A percentile compares a stretch with the other conserved stretches of the same genome.
phyloP scores from a whole-genome alignment of 1,140 invertebrate species.

The Lucilia sericata region DNA sequence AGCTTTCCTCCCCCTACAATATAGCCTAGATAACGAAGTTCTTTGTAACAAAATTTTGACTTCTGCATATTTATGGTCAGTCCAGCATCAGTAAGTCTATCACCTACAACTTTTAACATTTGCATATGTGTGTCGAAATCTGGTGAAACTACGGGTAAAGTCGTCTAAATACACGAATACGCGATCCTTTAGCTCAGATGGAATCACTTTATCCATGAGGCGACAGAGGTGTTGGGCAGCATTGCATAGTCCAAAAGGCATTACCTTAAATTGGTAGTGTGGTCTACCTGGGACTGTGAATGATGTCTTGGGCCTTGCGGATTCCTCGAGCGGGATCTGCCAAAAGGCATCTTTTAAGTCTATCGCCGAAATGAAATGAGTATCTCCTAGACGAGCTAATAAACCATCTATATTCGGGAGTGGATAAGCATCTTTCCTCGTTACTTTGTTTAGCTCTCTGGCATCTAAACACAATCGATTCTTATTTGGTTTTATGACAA shows the following conservation, averaged over 20 bases:
- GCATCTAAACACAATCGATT: not conserved
- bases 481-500: not conserved
- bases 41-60: conserved; percentile 50
- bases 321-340: conserved; percentile 58
- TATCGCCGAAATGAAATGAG: conserved; percentile 12
- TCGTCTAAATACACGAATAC: conserved; percentile 51
- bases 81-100: conserved; percentile 37
- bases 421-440: conserved; percentile 42
- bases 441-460: conserved; percentile 49
- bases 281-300: conserved; percentile 59
- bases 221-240: conserved; percentile 44
- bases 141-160: conserved; percentile 38
- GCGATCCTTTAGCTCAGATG: conserved; percentile 58
- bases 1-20: conserved; percentile 47
- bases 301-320: conserved; percentile 67
- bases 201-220: conserved; percentile 56
- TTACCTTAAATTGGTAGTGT: conserved; percentile 13
- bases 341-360: conserved; percentile 60
- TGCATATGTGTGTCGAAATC: conserved; percentile 39
- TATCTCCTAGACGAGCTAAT: not conserved
- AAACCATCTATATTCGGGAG: conserved; percentile 37
- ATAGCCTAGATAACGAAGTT: conserved; percentile 52
- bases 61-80: conserved; percentile 54
- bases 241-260: conserved; percentile 54
- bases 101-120: not conserved